Evolutionary conservation across 2,888 invertebrate species (phyloP), one percentile per base, ranked within the genome.

Genomic region (Chaetoderma sp.): DNA sequence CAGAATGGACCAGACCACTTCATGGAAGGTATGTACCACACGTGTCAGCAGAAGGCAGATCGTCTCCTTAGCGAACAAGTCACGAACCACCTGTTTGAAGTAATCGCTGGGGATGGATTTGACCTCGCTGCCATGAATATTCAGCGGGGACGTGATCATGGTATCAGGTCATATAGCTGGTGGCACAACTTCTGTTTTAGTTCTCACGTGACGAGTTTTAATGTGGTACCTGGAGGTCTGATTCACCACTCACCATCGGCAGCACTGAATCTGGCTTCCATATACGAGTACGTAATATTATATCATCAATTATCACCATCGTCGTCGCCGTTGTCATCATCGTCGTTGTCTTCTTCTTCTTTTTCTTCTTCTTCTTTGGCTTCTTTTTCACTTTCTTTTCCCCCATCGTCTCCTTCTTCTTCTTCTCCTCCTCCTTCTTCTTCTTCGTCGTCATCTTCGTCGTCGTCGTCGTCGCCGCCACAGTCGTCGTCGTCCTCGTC

Each of bases 81-180:
- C 13, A 56, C 56, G 13, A 56, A 56, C 23, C 56, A 56, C 39
- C 39, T 56, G 8, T 56, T 56, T 16, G 56, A 56, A 23, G 5
- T n/a, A 8, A 21, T 18, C 3, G 28, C 56, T 16, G 39, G 33
- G 8, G 16, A 18, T 25, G 56, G 56, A 2, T 16, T 56, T 21
- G 56, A 56, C 25, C 23, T 56, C 4, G 56, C 39, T 8, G 33
- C 56, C 21, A 33, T 25, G 8, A 56, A 56, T n/a, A 56, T 56
- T 36, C 56, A 56, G 25, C 13, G 56, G 5, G 56, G 56, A 18
- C 56, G 56, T 33, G 56, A 56, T 30, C 56, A 56, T 18, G 56
- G 56, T 4, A 13, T 56, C 16, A 25, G 18, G 6, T 28, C n/a
- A 6, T 56, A 56, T 36, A 56, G 39, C 21, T 36, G 16, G 21